Base-by-base conservation (phyloP, 2,113 vertebrate genomes). In the Festucalex cinctus region DNA sequence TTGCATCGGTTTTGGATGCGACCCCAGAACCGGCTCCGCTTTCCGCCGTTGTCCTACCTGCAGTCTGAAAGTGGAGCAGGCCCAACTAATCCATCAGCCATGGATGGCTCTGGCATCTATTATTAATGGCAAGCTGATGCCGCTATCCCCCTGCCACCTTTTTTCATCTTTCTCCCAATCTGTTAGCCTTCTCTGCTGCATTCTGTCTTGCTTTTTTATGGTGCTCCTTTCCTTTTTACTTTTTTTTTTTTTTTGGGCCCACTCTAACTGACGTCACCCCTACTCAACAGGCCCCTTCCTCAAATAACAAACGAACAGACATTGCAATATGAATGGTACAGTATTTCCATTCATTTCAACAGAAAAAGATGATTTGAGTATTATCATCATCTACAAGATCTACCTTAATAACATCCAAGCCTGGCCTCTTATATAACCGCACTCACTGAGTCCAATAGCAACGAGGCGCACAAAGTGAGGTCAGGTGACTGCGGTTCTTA, bases 81-180 rank as follows among this genome's bases (percentile, higher is more conserved):
- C 76, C 85, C 79, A 69, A 83, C 70, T 86, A 89, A 88, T 87
- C 83, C 86, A 89, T 90, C 87, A 91, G 76, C 75, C 51, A 77
- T 79, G 65, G 83, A 83, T 74, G 76, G 78, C 79, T 75, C 73
- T 77, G 81, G 73, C 80, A 85, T 92, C 57, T 83, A 91, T 92
- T 88, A 90, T 91, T 88, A 85, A 91, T 86, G 74, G 86, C 86
- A 87, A 92, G 68, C 71, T 62, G 80, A 91, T 83, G 73, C 88
- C 72, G 73, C 74, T 76, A 68, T 69, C 65, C 65, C 74, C 54
- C 66, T 57, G 66, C 57, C 57, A 65, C 74, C 67, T 77, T 85
- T 9, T n/a, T 22, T 65, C 62, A 35, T 64, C 68, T 63, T 68
- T 73, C 62, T 72, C 79, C 57, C 53, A 81, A 67, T 68, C 75